Base-by-base conservation (phyloP, 1,140 invertebrate species). In the Liolophura sinensis region DNA sequence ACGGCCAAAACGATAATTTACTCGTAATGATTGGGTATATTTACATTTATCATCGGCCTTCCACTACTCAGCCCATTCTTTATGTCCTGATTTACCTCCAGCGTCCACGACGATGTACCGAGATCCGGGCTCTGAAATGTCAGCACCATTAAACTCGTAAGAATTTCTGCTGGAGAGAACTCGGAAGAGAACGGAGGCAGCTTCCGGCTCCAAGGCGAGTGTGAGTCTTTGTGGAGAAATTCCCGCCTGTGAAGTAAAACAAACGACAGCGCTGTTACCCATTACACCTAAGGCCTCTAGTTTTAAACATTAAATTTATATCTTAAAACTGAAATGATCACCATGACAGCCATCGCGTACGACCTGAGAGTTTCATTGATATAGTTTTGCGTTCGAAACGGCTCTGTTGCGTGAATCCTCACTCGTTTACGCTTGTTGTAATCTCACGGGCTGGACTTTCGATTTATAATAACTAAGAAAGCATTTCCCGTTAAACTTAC, bases 121-220 rank as follows among this genome's bases (percentile, higher is more conserved):
- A 47, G 61, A 69, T 11, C 67, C 66, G 3, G 58, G 58, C 31
- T 40, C 9, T 40, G 31, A 40, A 40, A 40, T 40, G 31, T 40
- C 31, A 3, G 31, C 3, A 40, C 31, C 31, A 9, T 40, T 9
- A 40, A 40, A 40, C 31, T 40, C 31, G 31, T 40, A 40, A 40
- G 31, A 9, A 40, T 40, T 40, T 40, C 3, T 40, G 31, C 31
- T 40, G 31, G 31, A 40, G 0, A 71, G 75, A 68, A 84, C 78
- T 52, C 87, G 69, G 64, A 87, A 88, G 65, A 86, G 87, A 16
- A 88, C 80, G 1, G 87, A 87, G n/a, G 88, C 87, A 22, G 86
- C 87, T 78, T 88, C 87, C 0, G 88, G 88, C 74, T 88, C 88
- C 56, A 88, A 72, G 6, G 87, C 86, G 60, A 88, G 87, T 14